A percentile compares a stretch with the other conserved stretches of the same genome.
Evolutionary conservation across 2,113 vertebrate species (phyloP).

Genomic region (Sebastes fasciatus): DNA sequence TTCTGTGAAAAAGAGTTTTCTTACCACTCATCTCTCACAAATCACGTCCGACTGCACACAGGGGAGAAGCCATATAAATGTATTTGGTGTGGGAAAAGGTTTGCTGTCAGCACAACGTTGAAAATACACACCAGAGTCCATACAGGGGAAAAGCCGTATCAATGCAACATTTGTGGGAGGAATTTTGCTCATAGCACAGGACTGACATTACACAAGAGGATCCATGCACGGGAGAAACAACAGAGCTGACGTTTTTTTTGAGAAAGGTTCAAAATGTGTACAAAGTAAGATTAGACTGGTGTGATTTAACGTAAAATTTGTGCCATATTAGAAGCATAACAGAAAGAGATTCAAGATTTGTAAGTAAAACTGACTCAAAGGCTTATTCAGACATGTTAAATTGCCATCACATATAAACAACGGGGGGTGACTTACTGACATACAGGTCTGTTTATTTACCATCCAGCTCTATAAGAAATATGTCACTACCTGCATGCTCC

Average conservation of each 20-base stretch:
- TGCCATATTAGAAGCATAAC: not conserved
- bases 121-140: constrained; percentile 47
- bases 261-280: too few species aligned
- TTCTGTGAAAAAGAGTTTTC: constrained; percentile 5
- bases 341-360: not conserved
- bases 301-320: not conserved
- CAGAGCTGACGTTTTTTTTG: not conserved
- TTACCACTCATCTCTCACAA: not conserved
- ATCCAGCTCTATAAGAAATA: too few species aligned
- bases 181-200: constrained; percentile 25
- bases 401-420: too few species aligned
- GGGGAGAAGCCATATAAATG: constrained; percentile 41
- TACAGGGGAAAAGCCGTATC: constrained; percentile 44
- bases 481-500: too few species aligned
- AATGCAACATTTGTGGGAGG: constrained; percentile 25
- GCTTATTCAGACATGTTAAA: not conserved
- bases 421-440: too few species aligned
- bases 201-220: constrained; percentile 19
- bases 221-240: constrained; percentile 9
- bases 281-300: not conserved
- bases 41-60: constrained; percentile 12
- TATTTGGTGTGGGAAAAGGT: constrained; percentile 27
- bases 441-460: too few species aligned
- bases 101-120: constrained; percentile 9
- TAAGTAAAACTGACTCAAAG: not conserved